A percentile compares a stretch with the other conserved stretches of the same genome.
phyloP scores from a whole-genome alignment of 2,888 invertebrate species.

The Galeopsomyia nigrocyanea region DNA sequence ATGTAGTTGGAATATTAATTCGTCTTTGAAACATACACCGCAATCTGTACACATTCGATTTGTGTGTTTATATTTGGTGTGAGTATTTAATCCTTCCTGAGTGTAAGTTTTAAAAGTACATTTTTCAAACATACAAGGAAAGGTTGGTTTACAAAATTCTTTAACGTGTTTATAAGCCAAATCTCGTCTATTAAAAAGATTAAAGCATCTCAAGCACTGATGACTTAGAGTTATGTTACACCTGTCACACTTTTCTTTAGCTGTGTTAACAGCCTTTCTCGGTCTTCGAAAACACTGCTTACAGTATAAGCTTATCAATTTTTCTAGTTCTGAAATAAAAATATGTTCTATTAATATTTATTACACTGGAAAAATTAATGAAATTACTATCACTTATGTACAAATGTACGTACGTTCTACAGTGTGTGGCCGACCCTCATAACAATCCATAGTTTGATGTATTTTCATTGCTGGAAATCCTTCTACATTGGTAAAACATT shows the following conservation, averaged over 20 bases:
- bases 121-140: not conserved
- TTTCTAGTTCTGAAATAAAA: slow-evolving; percentile 9
- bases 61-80: slow-evolving; percentile 1
- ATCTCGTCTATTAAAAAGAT: not conserved
- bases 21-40: slow-evolving; percentile 11
- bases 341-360: too few relatives aligned
- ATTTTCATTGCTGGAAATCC: not conserved
- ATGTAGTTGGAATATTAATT: not conserved
- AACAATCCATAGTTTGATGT: not conserved
- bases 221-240: not conserved
- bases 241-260: not conserved
- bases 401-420: too few relatives aligned
- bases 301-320: slow-evolving; percentile 4
- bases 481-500: not conserved
- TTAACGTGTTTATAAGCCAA: slow-evolving; percentile 1
- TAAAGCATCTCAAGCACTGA: slow-evolving; percentile 15
- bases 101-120: slow-evolving; percentile 11
- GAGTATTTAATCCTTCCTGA: not conserved
- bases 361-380: too few relatives aligned
- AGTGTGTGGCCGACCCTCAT: too few relatives aligned
- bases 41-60: slow-evolving; percentile 4
- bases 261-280: too few relatives aligned
- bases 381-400: too few relatives aligned
- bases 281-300: not conserved
- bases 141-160: slow-evolving; percentile 1